Percentiles rank a stretch among this genome's conserved stretches.
Evolutionary conservation across 2,113 vertebrate genomes (phyloP).

Genomic region (Triplophysa rosa): DNA sequence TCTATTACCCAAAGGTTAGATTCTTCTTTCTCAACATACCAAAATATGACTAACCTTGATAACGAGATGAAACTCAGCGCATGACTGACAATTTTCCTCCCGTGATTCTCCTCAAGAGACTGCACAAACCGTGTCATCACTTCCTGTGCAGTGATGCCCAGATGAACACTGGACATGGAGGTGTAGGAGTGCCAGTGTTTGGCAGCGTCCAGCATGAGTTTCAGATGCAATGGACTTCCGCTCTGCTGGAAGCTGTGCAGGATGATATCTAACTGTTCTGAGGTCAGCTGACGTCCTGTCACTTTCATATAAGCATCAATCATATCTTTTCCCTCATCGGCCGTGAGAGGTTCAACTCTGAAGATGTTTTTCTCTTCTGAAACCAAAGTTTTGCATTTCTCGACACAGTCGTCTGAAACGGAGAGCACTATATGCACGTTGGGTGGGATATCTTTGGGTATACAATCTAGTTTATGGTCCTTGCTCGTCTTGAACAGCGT

Average conservation of each 20-base stretch:
- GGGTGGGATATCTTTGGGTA: slow-evolving; percentile 74
- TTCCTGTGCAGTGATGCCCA: slow-evolving; percentile 65
- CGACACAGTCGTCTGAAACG: slow-evolving; percentile 51
- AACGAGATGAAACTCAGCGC: slow-evolving; percentile 73
- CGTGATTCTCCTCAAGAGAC: slow-evolving; percentile 75
- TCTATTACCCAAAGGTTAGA: background rate
- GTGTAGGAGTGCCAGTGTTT: slow-evolving; percentile 74
- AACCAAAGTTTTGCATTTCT: slow-evolving; percentile 49
- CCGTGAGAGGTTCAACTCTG: slow-evolving; percentile 66
- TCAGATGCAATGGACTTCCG: slow-evolving; percentile 74
- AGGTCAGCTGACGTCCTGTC: slow-evolving; percentile 53
- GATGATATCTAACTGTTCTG: slow-evolving; percentile 61
- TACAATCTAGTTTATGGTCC: slow-evolving; percentile 67
- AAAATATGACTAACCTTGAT: slow-evolving; percentile 42
- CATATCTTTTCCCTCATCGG: slow-evolving; percentile 66
- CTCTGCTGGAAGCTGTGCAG: slow-evolving; percentile 64
- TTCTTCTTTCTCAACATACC: background rate
- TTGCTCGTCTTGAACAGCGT: slow-evolving; percentile 61
- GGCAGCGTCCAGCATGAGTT: slow-evolving; percentile 72
- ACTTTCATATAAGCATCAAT: slow-evolving; percentile 64
- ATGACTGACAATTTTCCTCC: slow-evolving; percentile 70
- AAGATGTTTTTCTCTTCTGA: slow-evolving; percentile 58
- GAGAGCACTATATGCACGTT: slow-evolving; percentile 77
- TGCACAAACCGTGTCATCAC: slow-evolving; percentile 68
- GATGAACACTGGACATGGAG: slow-evolving; percentile 50